These are phyloP conservation scores for Lethenteron reissneri DNA, from an alignment of 2,113 vertebrate genomes.

Conservation along the genomic window DNA sequence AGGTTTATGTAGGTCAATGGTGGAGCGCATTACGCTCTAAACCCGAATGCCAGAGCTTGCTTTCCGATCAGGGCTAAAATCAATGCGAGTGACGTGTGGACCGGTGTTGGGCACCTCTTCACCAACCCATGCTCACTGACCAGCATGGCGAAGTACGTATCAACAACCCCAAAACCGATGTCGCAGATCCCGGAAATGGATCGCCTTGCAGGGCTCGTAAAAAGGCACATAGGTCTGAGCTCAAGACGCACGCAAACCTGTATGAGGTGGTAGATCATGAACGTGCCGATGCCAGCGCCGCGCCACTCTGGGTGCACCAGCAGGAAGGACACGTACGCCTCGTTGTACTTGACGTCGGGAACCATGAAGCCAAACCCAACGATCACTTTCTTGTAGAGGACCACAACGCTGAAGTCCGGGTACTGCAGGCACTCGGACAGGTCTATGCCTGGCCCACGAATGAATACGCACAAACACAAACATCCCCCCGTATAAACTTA, in stretches of 20 bases:
- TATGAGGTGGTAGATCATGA: slow-evolving; percentile 98
- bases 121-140: too few relatives aligned
- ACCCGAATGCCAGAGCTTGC: background rate
- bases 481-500: too few relatives aligned
- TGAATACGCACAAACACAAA: too few relatives aligned
- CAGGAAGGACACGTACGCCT: slow-evolving; percentile 93
- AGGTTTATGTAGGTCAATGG: too few relatives aligned
- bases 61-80: background rate
- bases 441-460: slow-evolving; percentile 41
- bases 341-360: slow-evolving; percentile 85
- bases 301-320: slow-evolving; percentile 94
- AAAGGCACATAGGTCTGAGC: background rate
- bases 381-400: slow-evolving; percentile 82
- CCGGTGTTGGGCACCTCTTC: too few relatives aligned
- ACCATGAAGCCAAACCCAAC: slow-evolving; percentile 95
- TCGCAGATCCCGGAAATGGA: too few relatives aligned
- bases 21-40: too few relatives aligned
- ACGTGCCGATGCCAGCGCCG: slow-evolving; percentile 75
- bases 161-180: too few relatives aligned
- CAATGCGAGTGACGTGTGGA: too few relatives aligned
- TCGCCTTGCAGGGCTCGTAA: background rate
- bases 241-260: slow-evolving; percentile 32
- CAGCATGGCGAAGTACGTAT: too few relatives aligned
- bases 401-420: slow-evolving; percentile 91
- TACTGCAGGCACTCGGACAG: slow-evolving; percentile 89